Conservation (phyloP, 2,113 vertebrate species). For the Semnornis frantzii region DNA sequence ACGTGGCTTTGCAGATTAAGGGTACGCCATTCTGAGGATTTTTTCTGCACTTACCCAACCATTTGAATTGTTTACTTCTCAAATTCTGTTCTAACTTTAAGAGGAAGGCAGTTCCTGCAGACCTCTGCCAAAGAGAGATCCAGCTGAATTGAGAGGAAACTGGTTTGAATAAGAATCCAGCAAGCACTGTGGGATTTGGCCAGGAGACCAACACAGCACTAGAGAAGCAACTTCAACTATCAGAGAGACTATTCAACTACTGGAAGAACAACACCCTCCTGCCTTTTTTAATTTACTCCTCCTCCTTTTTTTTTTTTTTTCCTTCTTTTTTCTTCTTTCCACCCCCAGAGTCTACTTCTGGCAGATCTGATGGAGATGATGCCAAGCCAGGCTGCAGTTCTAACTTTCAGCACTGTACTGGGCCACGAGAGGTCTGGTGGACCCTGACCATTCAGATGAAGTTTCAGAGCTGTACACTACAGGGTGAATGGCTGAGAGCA, state of each 20-base stretch:
- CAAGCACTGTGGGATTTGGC: constrained; percentile 12
- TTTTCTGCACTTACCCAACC: neutral
- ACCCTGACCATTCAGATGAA: neutral
- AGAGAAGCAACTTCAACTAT: neutral
- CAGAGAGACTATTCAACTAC: neutral
- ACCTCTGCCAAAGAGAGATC: constrained; percentile 14
- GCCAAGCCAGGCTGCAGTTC: neutral
- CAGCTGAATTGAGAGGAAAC: constrained; percentile 13
- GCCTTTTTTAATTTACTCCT: neutral
- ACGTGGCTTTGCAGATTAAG: neutral
- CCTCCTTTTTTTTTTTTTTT: neutral
- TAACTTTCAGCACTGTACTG: neutral
- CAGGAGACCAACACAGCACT: neutral
- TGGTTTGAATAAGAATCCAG: neutral
- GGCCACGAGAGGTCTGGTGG: neutral
- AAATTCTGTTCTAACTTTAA: neutral
- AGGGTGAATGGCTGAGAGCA: neutral
- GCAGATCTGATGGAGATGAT: neutral
- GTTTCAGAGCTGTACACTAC: neutral
- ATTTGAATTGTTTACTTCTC: neutral
- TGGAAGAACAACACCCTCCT: neutral
- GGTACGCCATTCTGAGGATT: neutral
- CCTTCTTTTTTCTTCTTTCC: too few species aligned
- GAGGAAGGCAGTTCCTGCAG: constrained; percentile 1
- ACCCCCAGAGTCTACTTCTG: neutral